Evolutionary conservation across 2,888 invertebrate species (phyloP).

Genomic region (Dascillus cervinus): DNA sequence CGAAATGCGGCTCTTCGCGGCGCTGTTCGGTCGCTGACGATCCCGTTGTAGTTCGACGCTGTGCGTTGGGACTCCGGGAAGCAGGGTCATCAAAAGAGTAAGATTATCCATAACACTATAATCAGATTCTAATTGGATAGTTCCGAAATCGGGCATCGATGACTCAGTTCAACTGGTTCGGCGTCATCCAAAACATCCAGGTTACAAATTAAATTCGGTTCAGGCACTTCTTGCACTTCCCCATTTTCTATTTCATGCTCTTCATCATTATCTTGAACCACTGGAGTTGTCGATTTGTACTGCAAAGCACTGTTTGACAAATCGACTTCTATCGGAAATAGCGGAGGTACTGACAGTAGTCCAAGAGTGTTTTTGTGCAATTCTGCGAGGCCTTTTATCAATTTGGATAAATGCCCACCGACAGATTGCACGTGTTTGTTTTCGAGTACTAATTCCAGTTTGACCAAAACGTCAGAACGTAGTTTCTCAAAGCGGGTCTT

Average conservation of each 20-base stretch:
- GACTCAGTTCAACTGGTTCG: conserved; percentile 15
- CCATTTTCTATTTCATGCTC: conserved; percentile 44
- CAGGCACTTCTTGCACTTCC: conserved; percentile 30
- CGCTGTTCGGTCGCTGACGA: too few species aligned
- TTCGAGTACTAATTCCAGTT: conserved; percentile 93
- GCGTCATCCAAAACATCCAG: conserved; percentile 6
- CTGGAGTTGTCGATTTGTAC: conserved; percentile 61
- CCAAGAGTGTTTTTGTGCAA: conserved; percentile 58
- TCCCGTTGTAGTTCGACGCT: too few species aligned
- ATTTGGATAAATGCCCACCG: conserved; percentile 71
- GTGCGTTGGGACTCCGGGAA: too few species aligned
- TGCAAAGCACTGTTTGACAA: conserved; percentile 87
- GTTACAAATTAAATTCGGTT: conserved; percentile 10
- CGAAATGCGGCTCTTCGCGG: too few species aligned
- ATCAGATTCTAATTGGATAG: conserved; percentile 32
- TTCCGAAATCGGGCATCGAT: conserved; percentile 21
- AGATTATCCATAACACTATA: conserved; percentile 41
- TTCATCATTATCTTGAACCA: conserved; percentile 51
- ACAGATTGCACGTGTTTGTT: too few species aligned
- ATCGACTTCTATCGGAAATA: conserved; percentile 96
- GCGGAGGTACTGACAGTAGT: conserved; percentile 64
- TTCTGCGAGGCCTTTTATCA: conserved; percentile 73
- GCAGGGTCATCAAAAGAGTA: conserved; percentile 35
- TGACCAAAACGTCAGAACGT: conserved; percentile 88
- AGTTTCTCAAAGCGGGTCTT: conserved; percentile 75